Conservation (phyloP, 2,888 invertebrate genomes). For the Cryptocephalus primarius region DNA sequence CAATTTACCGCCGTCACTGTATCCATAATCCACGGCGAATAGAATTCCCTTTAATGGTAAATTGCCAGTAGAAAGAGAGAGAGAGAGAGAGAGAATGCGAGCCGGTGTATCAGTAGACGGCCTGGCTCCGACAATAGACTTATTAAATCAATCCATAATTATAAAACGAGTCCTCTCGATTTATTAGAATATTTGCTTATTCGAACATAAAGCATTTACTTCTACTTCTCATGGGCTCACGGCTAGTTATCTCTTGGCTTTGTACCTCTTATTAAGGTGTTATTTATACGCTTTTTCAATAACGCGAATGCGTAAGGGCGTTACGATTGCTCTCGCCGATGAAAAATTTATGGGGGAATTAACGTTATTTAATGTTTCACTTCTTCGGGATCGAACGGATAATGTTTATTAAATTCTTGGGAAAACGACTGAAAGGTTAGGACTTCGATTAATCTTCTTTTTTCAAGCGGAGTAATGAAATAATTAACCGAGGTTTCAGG, state of each 20-base stretch:
- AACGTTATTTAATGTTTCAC: too few relatives aligned
- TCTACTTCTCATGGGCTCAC: conserved; percentile 2
- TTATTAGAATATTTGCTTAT: conserved; percentile 30
- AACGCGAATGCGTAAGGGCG: conserved; percentile 10
- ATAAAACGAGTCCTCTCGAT: conserved; percentile 26
- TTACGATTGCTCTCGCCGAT: conserved; percentile 3
- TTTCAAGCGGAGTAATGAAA: too few relatives aligned
- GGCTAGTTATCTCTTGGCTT: conserved; percentile 15
- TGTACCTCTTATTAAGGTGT: conserved; percentile 16
- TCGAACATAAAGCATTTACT: conserved; percentile 20
- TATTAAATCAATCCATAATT: conserved; percentile 33
- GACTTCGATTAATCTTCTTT: too few relatives aligned
- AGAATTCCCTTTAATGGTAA: too few relatives aligned
- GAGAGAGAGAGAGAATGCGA: neutral
- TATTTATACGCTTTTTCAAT: conserved; percentile 15
- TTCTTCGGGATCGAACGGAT: too few relatives aligned
- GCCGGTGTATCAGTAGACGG: conserved; percentile 26
- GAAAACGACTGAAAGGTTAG: too few relatives aligned
- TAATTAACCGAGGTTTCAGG: too few relatives aligned
- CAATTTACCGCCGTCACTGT: too few relatives aligned
- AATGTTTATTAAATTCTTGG: too few relatives aligned
- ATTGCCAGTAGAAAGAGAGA: too few relatives aligned
- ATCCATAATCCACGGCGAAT: too few relatives aligned
- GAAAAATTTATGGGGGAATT: conserved; percentile 7
- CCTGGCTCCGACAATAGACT: conserved; percentile 35